phyloP scores from a whole-genome alignment of 2,797 vertebrate genomes.

The Microctenopoma lineatum region DNA sequence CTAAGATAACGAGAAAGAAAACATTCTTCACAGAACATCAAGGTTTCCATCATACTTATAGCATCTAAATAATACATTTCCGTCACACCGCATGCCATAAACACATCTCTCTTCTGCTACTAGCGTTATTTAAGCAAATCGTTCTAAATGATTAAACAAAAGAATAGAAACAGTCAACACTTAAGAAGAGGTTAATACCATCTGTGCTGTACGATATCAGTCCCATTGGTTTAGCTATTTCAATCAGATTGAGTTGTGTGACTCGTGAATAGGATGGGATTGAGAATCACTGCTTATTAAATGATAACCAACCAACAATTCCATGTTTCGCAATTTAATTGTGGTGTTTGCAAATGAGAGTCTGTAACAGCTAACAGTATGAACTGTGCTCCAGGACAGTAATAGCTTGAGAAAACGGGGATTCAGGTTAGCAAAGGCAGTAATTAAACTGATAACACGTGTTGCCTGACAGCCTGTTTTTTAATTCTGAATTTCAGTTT shows the following conservation, averaged over 20 bases:
- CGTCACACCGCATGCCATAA: background rate
- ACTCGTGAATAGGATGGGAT: conserved; percentile 21
- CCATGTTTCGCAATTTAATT: conserved; percentile 13
- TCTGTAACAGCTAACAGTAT: conserved; percentile 1
- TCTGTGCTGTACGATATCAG: conserved; percentile 27
- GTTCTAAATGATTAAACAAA: conserved; percentile 50
- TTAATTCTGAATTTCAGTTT: conserved; percentile 26
- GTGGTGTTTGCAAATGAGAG: conserved; percentile 6
- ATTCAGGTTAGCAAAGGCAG: conserved; percentile 23
- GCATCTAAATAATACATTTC: too few species aligned
- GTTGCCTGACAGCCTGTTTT: conserved; percentile 10
- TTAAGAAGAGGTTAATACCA: conserved; percentile 60
- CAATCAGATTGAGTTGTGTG: conserved; percentile 30
- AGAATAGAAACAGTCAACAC: conserved; percentile 65
- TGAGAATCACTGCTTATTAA: background rate
- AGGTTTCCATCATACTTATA: too few species aligned
- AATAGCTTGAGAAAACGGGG: background rate
- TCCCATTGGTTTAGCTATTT: conserved; percentile 22
- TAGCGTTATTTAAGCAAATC: conserved; percentile 33
- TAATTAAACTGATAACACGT: conserved; percentile 30
- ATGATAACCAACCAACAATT: background rate
- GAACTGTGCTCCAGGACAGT: background rate
- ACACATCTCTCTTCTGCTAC: conserved; percentile 1
- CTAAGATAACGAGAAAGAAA: too few species aligned
- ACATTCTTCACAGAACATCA: too few species aligned